These are phyloP conservation scores for Holacanthella duospinosa DNA, from an alignment of 2,888 invertebrate genomes.

Conservation along the genomic window DNA sequence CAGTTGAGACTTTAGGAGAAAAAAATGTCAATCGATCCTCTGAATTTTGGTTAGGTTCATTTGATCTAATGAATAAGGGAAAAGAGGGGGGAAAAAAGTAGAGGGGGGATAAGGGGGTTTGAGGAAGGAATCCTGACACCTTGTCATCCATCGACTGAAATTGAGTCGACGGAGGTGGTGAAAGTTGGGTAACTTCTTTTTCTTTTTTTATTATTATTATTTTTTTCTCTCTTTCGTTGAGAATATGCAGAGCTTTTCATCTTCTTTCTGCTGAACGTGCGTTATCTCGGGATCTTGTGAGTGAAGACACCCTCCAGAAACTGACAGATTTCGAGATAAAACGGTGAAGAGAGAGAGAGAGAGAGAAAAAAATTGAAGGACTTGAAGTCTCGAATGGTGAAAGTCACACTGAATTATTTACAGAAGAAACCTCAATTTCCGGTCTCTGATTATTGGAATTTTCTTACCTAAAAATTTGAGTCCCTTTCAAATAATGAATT, in stretches of 20 bases:
- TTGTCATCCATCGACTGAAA: background rate
- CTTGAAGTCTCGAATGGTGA: background rate
- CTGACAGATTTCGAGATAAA: slow-evolving; percentile 1
- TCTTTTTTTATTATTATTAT: background rate
- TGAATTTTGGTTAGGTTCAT: no score
- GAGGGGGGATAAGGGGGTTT: background rate
- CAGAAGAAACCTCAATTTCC: slow-evolving; percentile 1
- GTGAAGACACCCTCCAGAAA: background rate
- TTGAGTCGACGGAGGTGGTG: background rate
- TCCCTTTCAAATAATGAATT: no score
- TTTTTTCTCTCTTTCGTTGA: background rate
- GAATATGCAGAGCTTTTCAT: background rate
- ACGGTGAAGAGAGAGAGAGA: no score
- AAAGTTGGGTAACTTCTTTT: background rate
- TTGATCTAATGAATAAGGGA: no score
- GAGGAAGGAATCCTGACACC: background rate
- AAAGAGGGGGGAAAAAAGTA: background rate
- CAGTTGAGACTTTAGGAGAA: no score
- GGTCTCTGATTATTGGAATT: background rate
- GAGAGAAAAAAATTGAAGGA: no score
- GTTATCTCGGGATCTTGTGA: background rate
- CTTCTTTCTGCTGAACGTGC: background rate
- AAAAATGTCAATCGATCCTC: no score
- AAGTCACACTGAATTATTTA: background rate
- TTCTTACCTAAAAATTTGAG: no score